Evolutionary conservation across 2,113 vertebrate genomes (phyloP), one percentile per base, ranked within the genome.

Genomic region (Oryzias javanicus): DNA sequence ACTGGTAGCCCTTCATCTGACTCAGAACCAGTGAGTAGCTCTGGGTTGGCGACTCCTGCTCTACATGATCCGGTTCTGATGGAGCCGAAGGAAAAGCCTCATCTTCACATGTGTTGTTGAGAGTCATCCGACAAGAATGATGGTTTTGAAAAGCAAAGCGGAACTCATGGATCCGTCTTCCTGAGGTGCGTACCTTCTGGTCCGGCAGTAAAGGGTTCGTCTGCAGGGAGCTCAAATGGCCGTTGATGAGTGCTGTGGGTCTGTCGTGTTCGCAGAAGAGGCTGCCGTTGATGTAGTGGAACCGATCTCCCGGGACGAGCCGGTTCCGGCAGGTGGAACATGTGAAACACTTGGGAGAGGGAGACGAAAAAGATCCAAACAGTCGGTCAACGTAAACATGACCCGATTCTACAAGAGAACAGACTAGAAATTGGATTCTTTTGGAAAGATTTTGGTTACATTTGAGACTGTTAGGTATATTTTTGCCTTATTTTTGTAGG

Each of bases 251-350:
- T 79, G 97, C 95, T 91, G 97, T 96, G 90, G 97, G 97, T 95
- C 96, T 94, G 95, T 99, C 97, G 91, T 99, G 97, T 95, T 99
- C 97, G 82, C 97, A 99, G 93, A 99, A 99, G 94, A 99, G 95
- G 94, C 94, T 98, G 95, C 97, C 97, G 90, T 98, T 99, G 94
- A 99, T 96, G 94, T 99, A 99, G 94, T 99, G 97, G 93, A 98
- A 99, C 90, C 97, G 92, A 86, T 99, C 97, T 77, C 97, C 97
- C 0, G 97, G 97, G 90, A 98, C 95, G 79, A 98, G 94, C 84
- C 97, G 94, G 93, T 98, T 99, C 94, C 96, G 96, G 94, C 97
- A 99, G 93, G 96, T 98, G 91, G 97, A 98, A 93, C 97, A 99
- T 47, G 97, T 98, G 91, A 99, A 99, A 94, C 97, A 99, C 97